Conservation (phyloP, 2,797 vertebrate genomes). For the Tenualosa thibaudeaui region DNA sequence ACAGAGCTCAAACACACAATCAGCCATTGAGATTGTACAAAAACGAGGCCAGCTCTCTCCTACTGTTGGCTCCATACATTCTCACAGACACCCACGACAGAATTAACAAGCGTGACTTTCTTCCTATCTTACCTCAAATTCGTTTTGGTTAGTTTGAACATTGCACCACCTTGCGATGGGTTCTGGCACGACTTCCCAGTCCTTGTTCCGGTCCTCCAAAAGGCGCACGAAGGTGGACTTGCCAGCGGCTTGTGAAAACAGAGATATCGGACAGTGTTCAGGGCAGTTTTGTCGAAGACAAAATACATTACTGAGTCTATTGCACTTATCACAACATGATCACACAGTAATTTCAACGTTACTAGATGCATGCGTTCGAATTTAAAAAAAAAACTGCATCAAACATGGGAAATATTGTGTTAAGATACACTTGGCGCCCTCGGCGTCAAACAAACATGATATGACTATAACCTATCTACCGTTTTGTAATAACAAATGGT, state of each 20-base stretch:
- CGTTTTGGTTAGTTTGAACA: conserved; percentile 76
- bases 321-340: too few species aligned
- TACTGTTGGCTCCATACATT: too few species aligned
- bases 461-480: too few species aligned
- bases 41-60: too few species aligned
- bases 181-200: conserved; percentile 92
- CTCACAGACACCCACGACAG: too few species aligned
- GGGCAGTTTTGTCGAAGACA: neutral
- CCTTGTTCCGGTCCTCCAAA: conserved; percentile 76
- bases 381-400: neutral
- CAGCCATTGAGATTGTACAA: neutral
- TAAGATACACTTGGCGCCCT: neutral
- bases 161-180: conserved; percentile 95
- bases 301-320: neutral
- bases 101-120: neutral
- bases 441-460: too few species aligned
- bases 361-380: too few species aligned
- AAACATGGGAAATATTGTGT: neutral
- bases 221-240: conserved; percentile 90
- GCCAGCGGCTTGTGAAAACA: conserved; percentile 78
- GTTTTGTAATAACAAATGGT: too few species aligned
- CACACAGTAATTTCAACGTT: too few species aligned
- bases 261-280: neutral
- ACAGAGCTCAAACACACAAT: neutral
- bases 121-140: conserved; percentile 79